These are phyloP conservation scores for Mesorhabditis belari DNA, from an alignment of 2,888 invertebrate species.

Conservation along the genomic window DNA sequence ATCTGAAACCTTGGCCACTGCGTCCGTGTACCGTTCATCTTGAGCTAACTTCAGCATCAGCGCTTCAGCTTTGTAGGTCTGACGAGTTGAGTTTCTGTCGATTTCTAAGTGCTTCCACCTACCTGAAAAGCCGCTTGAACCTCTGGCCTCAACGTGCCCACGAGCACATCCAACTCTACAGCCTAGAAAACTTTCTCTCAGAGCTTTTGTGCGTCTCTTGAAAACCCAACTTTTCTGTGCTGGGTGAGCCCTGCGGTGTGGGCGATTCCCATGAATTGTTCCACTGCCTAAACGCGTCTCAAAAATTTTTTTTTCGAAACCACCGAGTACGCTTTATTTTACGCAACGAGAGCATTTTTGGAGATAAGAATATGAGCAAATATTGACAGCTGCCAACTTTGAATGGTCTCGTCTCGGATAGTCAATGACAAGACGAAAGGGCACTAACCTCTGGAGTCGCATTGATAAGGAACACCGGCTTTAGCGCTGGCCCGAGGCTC, in stretches of 20 bases:
- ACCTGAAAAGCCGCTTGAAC: slow-evolving; percentile 13
- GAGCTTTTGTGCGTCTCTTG: background rate
- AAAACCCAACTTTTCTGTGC: slow-evolving; percentile 17
- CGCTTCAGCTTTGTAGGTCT: slow-evolving; percentile 27
- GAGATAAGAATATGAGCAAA: background rate
- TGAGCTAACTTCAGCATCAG: slow-evolving; percentile 22
- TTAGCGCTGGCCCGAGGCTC: slow-evolving; percentile 26
- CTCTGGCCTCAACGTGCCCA: slow-evolving; percentile 28
- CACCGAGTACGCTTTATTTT: too few relatives aligned
- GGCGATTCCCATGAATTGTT: slow-evolving; percentile 37
- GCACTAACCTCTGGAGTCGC: slow-evolving; percentile 21
- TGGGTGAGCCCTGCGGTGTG: slow-evolving; percentile 25
- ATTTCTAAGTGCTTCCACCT: background rate
- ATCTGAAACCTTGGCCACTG: slow-evolving; percentile 34
- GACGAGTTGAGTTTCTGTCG: slow-evolving; percentile 17
- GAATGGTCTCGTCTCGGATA: background rate
- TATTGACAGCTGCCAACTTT: background rate
- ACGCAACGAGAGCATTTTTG: background rate
- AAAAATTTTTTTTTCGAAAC: too few relatives aligned
- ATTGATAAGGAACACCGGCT: slow-evolving; percentile 29
- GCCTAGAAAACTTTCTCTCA: slow-evolving; percentile 14
- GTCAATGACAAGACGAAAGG: background rate
- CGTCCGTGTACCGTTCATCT: slow-evolving; percentile 27
- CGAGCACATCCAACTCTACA: slow-evolving; percentile 30
- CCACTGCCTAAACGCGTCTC: slow-evolving; percentile 10